Conservation (phyloP, 2,113 vertebrate genomes). For the Nestor notabilis region DNA sequence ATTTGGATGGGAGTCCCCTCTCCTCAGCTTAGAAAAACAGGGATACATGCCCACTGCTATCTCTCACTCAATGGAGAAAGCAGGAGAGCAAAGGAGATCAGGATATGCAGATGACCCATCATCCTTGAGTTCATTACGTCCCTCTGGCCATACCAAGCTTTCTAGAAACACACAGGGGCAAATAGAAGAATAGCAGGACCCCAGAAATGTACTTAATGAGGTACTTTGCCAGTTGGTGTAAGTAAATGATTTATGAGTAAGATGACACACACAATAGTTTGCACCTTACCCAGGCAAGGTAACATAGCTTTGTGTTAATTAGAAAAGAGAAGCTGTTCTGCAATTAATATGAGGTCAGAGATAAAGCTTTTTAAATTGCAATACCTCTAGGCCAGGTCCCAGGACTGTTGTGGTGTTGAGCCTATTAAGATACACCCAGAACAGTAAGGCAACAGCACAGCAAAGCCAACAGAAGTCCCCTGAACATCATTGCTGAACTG, state of each 20-base stretch:
- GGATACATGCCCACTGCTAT: neutral
- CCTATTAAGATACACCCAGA: neutral
- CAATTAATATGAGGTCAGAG: slow-evolving; percentile 12
- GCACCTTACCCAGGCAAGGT: neutral
- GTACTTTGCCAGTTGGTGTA: neutral
- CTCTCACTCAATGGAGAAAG: neutral
- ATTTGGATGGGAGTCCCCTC: neutral
- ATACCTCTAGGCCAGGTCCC: accelerated
- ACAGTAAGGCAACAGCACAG: neutral
- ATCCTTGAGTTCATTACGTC: accelerated
- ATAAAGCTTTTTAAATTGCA: neutral
- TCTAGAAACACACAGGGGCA: neutral
- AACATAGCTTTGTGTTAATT: slow-evolving; percentile 21
- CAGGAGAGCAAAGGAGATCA: neutral
- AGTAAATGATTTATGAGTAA: slow-evolving; percentile 51
- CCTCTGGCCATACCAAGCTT: neutral
- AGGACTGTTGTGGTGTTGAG: neutral
- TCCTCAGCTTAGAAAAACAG: neutral
- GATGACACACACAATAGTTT: neutral
- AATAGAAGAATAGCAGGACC: neutral
- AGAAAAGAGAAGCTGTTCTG: neutral
- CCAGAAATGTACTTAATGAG: neutral
- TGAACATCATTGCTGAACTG: neutral
- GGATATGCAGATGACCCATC: neutral
- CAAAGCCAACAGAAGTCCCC: accelerated